These are phyloP conservation scores for Cremastobaeus sp. DNA, from an alignment of 2,888 invertebrate species.

Conservation along the genomic window DNA sequence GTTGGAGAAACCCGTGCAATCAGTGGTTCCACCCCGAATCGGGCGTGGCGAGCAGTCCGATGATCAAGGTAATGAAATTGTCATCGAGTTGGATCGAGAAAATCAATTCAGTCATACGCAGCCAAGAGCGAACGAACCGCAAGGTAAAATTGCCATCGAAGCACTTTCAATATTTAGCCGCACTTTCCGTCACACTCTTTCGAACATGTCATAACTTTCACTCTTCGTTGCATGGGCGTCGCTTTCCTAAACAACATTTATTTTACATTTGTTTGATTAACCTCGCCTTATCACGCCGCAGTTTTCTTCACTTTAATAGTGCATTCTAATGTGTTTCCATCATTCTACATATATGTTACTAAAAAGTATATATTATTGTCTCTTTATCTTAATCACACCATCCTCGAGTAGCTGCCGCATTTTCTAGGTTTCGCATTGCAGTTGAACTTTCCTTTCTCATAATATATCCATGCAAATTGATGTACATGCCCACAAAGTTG, in stretches of 20 bases:
- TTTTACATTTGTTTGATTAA: slow-evolving; percentile 29
- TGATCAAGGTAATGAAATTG: slow-evolving; percentile 83
- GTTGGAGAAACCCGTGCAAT: slow-evolving; percentile 76
- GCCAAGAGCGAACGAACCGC: slow-evolving; percentile 77
- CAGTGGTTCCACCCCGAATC: slow-evolving; percentile 77
- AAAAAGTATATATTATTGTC: slow-evolving; percentile 32
- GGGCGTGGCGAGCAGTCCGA: slow-evolving; percentile 80
- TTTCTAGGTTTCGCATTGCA: slow-evolving; percentile 21
- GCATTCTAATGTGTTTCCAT: slow-evolving; percentile 32
- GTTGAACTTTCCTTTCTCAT: slow-evolving; percentile 27
- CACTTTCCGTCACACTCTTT: slow-evolving; percentile 4
- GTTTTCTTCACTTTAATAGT: slow-evolving; percentile 15
- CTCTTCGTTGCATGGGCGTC: slow-evolving; percentile 30
- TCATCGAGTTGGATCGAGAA: slow-evolving; percentile 83
- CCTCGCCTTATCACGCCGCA: not conserved
- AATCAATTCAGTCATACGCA: slow-evolving; percentile 82
- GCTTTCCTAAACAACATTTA: slow-evolving; percentile 10
- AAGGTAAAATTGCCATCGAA: slow-evolving; percentile 72
- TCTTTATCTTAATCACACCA: slow-evolving; percentile 33
- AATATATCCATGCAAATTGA: slow-evolving; percentile 43
- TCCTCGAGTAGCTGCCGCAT: slow-evolving; percentile 11
- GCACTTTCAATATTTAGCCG: slow-evolving; percentile 33
- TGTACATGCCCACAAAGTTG: slow-evolving; percentile 22
- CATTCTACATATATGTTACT: slow-evolving; percentile 35
- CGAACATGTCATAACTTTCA: slow-evolving; percentile 18